Conservation (phyloP, 2,113 vertebrate genomes). For the Danio rerio region DNA sequence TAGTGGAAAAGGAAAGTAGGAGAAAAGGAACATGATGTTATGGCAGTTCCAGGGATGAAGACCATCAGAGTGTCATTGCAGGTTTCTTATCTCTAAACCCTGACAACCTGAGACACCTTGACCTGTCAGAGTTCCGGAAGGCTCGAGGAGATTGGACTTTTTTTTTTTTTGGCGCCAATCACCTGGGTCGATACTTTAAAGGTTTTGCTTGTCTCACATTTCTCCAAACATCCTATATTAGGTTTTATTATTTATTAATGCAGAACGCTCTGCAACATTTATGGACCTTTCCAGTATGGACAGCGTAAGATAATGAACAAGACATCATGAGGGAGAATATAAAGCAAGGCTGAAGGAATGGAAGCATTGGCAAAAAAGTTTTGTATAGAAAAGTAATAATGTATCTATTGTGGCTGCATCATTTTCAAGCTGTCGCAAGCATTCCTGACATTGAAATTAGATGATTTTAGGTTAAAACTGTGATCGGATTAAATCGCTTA, state of each 20-base stretch:
- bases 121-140: slow-evolving; percentile 4
- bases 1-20: slow-evolving; percentile 4
- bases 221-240: slow-evolving; percentile 11
- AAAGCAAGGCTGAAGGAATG: neutral
- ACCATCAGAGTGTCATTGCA: slow-evolving; percentile 24
- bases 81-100: slow-evolving; percentile 28
- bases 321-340: neutral
- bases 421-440: neutral
- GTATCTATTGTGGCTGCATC: neutral
- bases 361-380: neutral
- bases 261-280: slow-evolving; percentile 4
- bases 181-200: neutral
- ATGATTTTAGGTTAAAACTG: neutral
- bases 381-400: neutral
- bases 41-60: slow-evolving; percentile 26
- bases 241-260: slow-evolving; percentile 20
- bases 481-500: too few species aligned
- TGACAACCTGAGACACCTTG: slow-evolving; percentile 25
- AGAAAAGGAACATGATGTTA: slow-evolving; percentile 32
- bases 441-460: neutral
- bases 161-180: slow-evolving; percentile 3
- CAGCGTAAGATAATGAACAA: neutral
- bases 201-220: slow-evolving; percentile 15
- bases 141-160: neutral
- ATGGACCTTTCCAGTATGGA: slow-evolving; percentile 4